A percentile compares a stretch with the other conserved stretches of the same genome.
Conservation (phyloP, 1,140 invertebrate genomes). For the Latrodectus geometricus region DNA sequence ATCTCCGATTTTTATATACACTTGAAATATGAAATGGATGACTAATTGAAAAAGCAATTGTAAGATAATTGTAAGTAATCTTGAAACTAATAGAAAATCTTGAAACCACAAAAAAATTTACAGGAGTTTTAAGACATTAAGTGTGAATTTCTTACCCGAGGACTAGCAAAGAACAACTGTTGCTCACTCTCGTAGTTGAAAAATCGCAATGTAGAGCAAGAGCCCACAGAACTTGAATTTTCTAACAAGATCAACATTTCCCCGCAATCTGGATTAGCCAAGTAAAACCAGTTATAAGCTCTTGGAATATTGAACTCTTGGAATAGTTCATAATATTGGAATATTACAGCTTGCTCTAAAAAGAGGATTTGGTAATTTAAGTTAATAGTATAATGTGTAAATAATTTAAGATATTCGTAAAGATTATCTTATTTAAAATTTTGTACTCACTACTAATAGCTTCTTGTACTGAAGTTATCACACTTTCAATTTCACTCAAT, state of each 20-base stretch:
- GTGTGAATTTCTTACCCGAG: not conserved
- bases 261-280: constrained; percentile 8
- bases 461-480: constrained; percentile 12
- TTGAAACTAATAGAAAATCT: too few relatives aligned
- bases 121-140: too few relatives aligned
- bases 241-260: constrained; percentile 34
- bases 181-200: not conserved
- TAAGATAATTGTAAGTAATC: too few relatives aligned
- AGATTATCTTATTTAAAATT: not conserved
- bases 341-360: constrained; percentile 47
- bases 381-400: too few relatives aligned
- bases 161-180: not conserved
- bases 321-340: constrained; percentile 54
- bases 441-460: constrained; percentile 44
- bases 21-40: too few relatives aligned
- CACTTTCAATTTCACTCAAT: constrained; percentile 16
- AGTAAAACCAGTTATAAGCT: constrained; percentile 24
- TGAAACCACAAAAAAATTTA: too few relatives aligned
- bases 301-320: constrained; percentile 31
- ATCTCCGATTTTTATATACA: too few relatives aligned
- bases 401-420: too few relatives aligned
- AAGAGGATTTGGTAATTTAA: not conserved
- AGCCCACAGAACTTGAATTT: not conserved
- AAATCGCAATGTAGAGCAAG: constrained; percentile 19
- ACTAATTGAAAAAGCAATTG: too few relatives aligned